Evolutionary conservation across 2,797 vertebrate genomes (phyloP).

Genomic region (Cuculus canorus): DNA sequence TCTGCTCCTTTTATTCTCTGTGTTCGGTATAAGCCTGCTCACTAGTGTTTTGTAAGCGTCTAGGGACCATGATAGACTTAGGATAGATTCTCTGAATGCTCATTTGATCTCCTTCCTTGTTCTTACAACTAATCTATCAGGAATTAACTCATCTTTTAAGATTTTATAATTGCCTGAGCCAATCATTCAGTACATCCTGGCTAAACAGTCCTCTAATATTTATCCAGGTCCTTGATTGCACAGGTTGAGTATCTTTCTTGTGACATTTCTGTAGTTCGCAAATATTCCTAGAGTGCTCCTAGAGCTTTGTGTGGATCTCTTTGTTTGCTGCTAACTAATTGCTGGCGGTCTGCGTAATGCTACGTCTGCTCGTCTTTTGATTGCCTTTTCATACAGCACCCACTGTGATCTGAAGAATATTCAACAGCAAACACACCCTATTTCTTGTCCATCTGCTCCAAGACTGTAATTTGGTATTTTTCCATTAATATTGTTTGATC

Average conservation of each 20-base stretch:
- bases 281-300: not conserved
- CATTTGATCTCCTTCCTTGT: not conserved
- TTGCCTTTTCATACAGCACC: constrained; percentile 2
- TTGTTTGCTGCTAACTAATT: constrained; percentile 19
- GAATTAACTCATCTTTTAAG: constrained; percentile 9
- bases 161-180: not conserved
- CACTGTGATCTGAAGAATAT: constrained; percentile 1
- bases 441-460: constrained; percentile 23
- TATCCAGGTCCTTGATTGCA: not conserved
- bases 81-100: not conserved
- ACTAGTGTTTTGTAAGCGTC: not conserved
- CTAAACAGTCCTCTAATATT: not conserved
- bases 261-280: not conserved
- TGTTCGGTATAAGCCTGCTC: not conserved
- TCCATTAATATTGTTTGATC: not conserved
- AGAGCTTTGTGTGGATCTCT: not conserved
- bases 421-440: not conserved
- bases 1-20: not conserved
- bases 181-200: not conserved
- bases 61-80: not conserved
- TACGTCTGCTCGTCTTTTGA: not conserved
- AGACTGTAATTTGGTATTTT: not conserved
- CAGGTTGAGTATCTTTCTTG: not conserved
- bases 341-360: not conserved
- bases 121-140: not conserved